Evolutionary conservation across 2,797 vertebrate species (phyloP), one percentile per base, ranked within the genome.

Genomic region (Parauchenoglanis ngamensis): DNA sequence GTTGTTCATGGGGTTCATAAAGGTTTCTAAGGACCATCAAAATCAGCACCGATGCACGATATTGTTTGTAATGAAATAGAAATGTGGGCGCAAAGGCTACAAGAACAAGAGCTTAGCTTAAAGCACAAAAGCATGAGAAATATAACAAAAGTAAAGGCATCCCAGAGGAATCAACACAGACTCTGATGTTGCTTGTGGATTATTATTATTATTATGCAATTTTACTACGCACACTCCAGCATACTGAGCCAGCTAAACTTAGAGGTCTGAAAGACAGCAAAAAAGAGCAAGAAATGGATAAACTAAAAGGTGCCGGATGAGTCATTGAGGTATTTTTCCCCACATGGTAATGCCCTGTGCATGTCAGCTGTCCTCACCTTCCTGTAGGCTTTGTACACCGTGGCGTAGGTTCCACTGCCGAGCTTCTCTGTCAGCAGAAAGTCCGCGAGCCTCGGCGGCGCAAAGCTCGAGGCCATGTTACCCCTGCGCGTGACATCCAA

Each of bases 311-410:
- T 84, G 40, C 78, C 1, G 90, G 86, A 87, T 63, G 88, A 21
- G 35, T 35, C 78, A 83, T 44, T 54, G 91, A 95, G 94, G 94
- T 95, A 84, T 87, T 6, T 11, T 10, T 4, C 68, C 11, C 0
- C 44, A 23, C 31, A 23, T 44, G 40, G 35, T 2, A 40, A 12
- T 46, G 70, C 17, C 21, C 21, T 72, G 28, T 67, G 65, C 35
- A 40, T 40, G 35, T 40, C 35, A 40, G 35, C 10, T 81, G 46
- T 13, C 2, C 81, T 65, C 88, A 96, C 96, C 96, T 97, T 97
- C 92, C 98, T 95, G 93, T 98, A 99, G 86, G 97, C 98, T 94
- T 99, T 99, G 91, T 98, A 99, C 57, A 99, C 98, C 0, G 96
- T 98, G 63, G 98, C 98, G 85, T 99, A 99, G 54, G 96, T 97